Base-by-base conservation (phyloP, 2,797 vertebrate genomes). In the Enteromius fasciolatus region DNA sequence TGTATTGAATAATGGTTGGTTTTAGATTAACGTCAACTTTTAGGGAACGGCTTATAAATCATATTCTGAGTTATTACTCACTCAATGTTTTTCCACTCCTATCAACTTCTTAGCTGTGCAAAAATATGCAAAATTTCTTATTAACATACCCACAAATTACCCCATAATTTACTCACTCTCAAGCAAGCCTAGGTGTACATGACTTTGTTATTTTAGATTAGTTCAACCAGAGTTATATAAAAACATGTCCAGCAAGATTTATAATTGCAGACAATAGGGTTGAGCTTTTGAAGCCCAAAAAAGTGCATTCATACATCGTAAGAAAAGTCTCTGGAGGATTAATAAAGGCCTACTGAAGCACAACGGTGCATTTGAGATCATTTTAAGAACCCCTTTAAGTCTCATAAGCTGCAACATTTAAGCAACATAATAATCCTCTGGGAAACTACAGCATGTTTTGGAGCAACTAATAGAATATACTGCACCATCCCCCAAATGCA, bases 1-100 rank as follows among this genome's bases (percentile, higher is more conserved):
- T 36, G 41, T 80, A 25, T 73, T 80, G 78, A 80, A 80, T 80
- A 82, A 76, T 82, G 63, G 73, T 77, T 48, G 52, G 54, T 50
- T 78, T 70, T 70, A 78, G 41, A 69, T 83, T 78, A 69, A 76
- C 31, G 78, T 82, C 61, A 66, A 67, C 15, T 82, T 67, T 75
- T 12, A 39, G 48, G 46, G 23, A 41, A n/a, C 0, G 20, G 10
- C 54, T 23, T 80, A 33, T 80, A 73, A 73, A 80, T 80, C 68
- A 80, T 63, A 50, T 36, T 48, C 31, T 33, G 41, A 63, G 68
- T 73, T 80, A 72, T 80, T 72, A 70, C 39, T 72, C 12, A 17
- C 14, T 63, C 39, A n/a, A 2, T 20, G 41, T 50, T 74, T 74
- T 39, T 33, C 44, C 70, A 74, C 54, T n/a, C 12, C 39, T 48